These are phyloP conservation scores for Dysidea cf. avara DNA, from an alignment of 37 sponge, comb jelly and placozoan genomes.

Conservation along the genomic window DNA sequence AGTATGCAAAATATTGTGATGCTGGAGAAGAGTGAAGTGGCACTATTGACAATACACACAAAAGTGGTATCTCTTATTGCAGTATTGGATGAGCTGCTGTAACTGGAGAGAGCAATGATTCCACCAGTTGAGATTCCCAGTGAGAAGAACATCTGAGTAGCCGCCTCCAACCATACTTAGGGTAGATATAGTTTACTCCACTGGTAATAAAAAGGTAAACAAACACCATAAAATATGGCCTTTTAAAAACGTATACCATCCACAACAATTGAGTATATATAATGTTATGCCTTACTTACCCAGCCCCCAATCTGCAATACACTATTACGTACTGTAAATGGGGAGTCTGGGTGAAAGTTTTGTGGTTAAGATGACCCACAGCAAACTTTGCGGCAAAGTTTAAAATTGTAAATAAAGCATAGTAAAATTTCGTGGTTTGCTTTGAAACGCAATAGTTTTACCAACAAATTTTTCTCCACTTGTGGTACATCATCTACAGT, in stretches of 20 bases:
- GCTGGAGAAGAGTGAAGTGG: slow-evolving; percentile 85
- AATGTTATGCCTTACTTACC: not conserved
- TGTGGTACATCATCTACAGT: too few relatives aligned
- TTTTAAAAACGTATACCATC: too few relatives aligned
- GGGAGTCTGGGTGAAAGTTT: too few relatives aligned
- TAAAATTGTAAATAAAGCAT: too few relatives aligned
- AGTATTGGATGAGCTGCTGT: slow-evolving; percentile 70
- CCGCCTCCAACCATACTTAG: slow-evolving; percentile 92
- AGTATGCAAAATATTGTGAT: slow-evolving; percentile 88
- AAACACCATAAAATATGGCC: not conserved
- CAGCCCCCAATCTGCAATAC: not conserved
- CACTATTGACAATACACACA: slow-evolving; percentile 81
- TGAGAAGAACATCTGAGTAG: slow-evolving; percentile 97
- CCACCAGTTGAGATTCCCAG: slow-evolving; percentile 87
- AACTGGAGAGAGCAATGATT: slow-evolving; percentile 87
- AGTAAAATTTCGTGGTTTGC: too few relatives aligned
- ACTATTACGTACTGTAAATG: not conserved
- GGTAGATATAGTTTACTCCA: slow-evolving; percentile 45
- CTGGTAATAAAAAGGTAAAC: slow-evolving; percentile 1
- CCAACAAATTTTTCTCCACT: too few relatives aligned
- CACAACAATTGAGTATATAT: too few relatives aligned
- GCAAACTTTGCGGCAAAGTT: too few relatives aligned
- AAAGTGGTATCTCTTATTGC: slow-evolving; percentile 71
- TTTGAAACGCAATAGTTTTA: too few relatives aligned
- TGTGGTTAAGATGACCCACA: too few relatives aligned